These are phyloP conservation scores for Apomyelois bistriatella DNA, from an alignment of 2,888 invertebrate species.

Conservation along the genomic window DNA sequence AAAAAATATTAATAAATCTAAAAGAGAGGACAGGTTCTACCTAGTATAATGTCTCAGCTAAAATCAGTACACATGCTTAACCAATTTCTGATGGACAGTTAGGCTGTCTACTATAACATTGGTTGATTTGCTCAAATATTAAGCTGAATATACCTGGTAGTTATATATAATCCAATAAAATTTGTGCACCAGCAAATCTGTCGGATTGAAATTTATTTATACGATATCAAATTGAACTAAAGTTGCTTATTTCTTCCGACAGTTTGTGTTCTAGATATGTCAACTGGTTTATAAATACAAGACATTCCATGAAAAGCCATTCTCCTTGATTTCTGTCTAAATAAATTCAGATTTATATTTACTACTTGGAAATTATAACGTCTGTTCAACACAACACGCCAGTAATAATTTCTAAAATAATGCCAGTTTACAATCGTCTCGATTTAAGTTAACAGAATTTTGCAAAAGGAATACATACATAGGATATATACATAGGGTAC, in stretches of 20 bases:
- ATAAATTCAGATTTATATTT: not conserved
- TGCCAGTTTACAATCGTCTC: not conserved
- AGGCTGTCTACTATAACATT: too few species aligned
- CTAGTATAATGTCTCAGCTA: too few species aligned
- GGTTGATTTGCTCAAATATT: too few species aligned
- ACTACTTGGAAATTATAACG: not conserved
- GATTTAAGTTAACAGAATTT: too few species aligned
- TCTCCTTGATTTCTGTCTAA: not conserved
- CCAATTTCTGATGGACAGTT: too few species aligned
- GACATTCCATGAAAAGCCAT: slow-evolving; percentile 1
- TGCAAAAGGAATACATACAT: too few species aligned
- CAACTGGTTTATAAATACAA: not conserved
- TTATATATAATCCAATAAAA: not conserved
- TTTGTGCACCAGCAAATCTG: not conserved
- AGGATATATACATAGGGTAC: too few species aligned
- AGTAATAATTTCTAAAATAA: not conserved
- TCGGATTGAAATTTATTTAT: not conserved
- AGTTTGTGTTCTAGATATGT: slow-evolving; percentile 2
- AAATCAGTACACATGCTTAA: too few species aligned
- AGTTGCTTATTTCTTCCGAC: slow-evolving; percentile 9
- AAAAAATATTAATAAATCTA: too few species aligned
- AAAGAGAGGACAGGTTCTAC: too few species aligned
- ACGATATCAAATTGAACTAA: not conserved
- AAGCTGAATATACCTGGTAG: too few species aligned
- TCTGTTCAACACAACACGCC: not conserved